Evolutionary conservation across 2,113 vertebrate genomes (phyloP).

Genomic region (Dasyurus viverrinus): DNA sequence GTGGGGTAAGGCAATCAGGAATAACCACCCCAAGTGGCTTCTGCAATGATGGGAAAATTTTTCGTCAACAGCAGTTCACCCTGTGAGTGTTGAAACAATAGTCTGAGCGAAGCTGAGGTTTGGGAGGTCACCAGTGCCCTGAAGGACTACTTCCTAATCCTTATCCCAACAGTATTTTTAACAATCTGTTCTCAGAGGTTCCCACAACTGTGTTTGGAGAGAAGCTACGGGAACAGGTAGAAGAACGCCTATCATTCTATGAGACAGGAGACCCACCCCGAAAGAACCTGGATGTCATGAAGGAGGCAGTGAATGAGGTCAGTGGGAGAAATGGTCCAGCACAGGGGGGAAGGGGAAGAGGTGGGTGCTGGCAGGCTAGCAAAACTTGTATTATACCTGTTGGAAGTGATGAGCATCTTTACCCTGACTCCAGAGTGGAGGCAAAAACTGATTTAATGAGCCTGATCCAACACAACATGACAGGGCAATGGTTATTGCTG

Average conservation of each 20-base stretch:
- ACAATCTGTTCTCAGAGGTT: conserved; percentile 84
- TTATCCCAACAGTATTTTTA: too few species aligned
- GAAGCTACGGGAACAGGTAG: conserved; percentile 94
- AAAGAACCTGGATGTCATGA: conserved; percentile 97
- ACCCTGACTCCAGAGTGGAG: conserved; percentile 87
- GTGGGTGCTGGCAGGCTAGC: rapidly evolving
- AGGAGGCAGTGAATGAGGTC: conserved; percentile 92
- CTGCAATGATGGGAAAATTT: conserved; percentile 95
- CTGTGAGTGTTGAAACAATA: conserved; percentile 89
- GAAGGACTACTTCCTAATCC: not conserved
- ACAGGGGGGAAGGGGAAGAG: rapidly evolving
- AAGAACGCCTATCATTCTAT: conserved; percentile 95
- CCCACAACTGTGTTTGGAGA: conserved; percentile 94
- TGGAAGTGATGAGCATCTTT: conserved; percentile 89
- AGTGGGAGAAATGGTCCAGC: conserved; percentile 30
- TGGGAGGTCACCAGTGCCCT: not conserved
- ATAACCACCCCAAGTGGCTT: conserved; percentile 37
- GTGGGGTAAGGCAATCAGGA: not conserved
- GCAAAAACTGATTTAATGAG: conserved; percentile 98
- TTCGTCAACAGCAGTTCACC: conserved; percentile 98
- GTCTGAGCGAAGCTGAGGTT: conserved; percentile 89
- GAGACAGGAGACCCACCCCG: conserved; percentile 93
- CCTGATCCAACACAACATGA: conserved; percentile 85
- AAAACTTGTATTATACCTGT: conserved; percentile 34
- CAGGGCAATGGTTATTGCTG: rapidly evolving